Evolutionary conservation across 2,888 invertebrate species (phyloP), one percentile per base, ranked within the genome.

Genomic region (Archaeoteleia sp.): DNA sequence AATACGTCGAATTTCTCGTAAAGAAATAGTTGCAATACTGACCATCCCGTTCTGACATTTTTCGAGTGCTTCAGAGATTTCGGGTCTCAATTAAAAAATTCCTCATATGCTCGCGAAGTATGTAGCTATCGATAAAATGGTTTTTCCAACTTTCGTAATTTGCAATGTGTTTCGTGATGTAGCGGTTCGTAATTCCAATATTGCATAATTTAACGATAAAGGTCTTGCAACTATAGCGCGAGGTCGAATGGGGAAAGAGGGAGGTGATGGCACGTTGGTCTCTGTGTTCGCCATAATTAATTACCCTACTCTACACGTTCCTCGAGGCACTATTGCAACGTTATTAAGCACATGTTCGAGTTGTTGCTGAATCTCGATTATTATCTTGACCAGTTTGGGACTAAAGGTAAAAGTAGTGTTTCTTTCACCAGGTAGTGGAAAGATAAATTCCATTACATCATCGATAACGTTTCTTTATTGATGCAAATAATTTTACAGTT

Each of bases 351-450:
- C 39, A 39, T 27, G 48, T 48, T 25, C 37, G 48, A 46, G 37
- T 57, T 32, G 58, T 42, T 20, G 48, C 37, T 30, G 42, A 30
- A 17, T 29, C 30, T 27, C 54, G 62, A 62, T 62, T 51, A 34
- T 32, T 35, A 62, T 62, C 62, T 62, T 55, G 40, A 49, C 48
- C 54, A 46, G 57, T 57, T 57, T 48, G 30, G 39, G 57, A 57
- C 46, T 46, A 46, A 46, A 32, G 12, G 48, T 37, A 15, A 15
- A 17, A 29, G 23, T 34, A 13, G 30, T n/a, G 15, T n/a, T 20
- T 30, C 43, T 54, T 54, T 17, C 9, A 3, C 10, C 12, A 3
- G 10, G 4, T 12, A 14, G 14, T 13, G n/a, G 17, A 20, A 39
- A 48, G n/a, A n/a, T n/a, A n/a, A n/a, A n/a, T n/a, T 12, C 25